Percentiles rank a stretch among this genome's conserved stretches.
Evolutionary conservation across 2,888 invertebrate species (phyloP).

Genomic region (Drosophila phalerata): DNA sequence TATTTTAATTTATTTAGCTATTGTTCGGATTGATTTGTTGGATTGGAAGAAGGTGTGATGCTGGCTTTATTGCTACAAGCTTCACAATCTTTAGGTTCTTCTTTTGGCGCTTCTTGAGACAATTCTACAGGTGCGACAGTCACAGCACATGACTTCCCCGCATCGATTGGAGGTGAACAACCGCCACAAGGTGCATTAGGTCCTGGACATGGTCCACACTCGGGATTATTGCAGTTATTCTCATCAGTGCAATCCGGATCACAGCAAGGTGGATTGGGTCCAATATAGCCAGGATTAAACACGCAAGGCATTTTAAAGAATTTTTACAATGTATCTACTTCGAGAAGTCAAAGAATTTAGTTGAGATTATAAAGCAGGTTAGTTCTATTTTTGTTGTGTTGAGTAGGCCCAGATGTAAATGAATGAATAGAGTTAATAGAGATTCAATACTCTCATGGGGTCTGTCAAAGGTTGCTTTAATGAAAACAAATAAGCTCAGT

Average conservation of each 20-base stretch:
- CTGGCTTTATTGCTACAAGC: background rate
- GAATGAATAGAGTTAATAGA: slow-evolving; percentile 2
- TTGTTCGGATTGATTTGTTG: background rate
- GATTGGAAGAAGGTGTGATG: background rate
- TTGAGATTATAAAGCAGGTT: slow-evolving; percentile 13
- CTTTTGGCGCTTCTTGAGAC: background rate
- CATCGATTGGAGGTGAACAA: slow-evolving; percentile 28
- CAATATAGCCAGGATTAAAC: slow-evolving; percentile 72
- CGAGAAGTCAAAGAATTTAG: background rate
- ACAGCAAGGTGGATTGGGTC: slow-evolving; percentile 66
- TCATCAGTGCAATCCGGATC: slow-evolving; percentile 48
- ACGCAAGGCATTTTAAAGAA: slow-evolving; percentile 49
- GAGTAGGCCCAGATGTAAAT: slow-evolving; percentile 4
- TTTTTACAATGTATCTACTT: background rate
- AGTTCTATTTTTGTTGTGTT: slow-evolving; percentile 21
- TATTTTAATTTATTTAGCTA: background rate
- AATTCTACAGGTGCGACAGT: background rate
- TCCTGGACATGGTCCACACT: slow-evolving; percentile 62
- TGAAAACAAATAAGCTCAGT: slow-evolving; percentile 24
- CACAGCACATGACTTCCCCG: background rate
- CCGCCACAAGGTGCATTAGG: slow-evolving; percentile 41
- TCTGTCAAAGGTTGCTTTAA: slow-evolving; percentile 23
- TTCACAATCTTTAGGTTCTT: background rate
- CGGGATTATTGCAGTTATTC: slow-evolving; percentile 41
- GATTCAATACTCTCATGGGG: background rate